Base-by-base conservation (phyloP, 1,140 invertebrate species). In the Diabrotica virgifera region DNA sequence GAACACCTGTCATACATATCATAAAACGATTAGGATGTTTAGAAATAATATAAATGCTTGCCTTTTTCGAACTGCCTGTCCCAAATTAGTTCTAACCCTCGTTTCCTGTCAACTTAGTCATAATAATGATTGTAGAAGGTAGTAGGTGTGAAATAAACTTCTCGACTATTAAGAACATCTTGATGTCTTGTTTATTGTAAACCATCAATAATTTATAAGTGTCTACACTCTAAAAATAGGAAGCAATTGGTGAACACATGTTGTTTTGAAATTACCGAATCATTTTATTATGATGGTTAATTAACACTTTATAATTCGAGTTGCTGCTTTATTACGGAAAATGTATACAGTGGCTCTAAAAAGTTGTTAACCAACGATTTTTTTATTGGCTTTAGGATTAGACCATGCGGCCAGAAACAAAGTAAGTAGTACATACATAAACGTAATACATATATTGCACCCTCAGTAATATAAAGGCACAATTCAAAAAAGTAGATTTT, bases 101-200 rank as follows among this genome's bases (percentile, higher is more conserved):
- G 46, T 59, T 59, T 59, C 58, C 58, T 59, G 58, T 59, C 58
- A 59, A 59, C 58, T 59, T 37, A 59, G 58, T 59, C 58, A 59
- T 59, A 59, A 59, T 59, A 59, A 46, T 50, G 11, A 46, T 24
- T 59, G 38, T 59, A 24, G 35, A 51, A 59, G 13, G 58, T 37
- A 12, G 37, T 50, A 59, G 58, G 58, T 59, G 40, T 59, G 38
- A 50, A 59, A 59, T 59, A 59, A 51, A 59, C 38, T 59, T 59
- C 12, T 59, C 24, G 12, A 46, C 58, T 59, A 59, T 59, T 59
- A 59, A 51, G 24, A 12, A 46, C 58, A 59, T 59, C 58, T 37
- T 59, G 58, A 14, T 59, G 58, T 46, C 40, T 46, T 46, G 40
- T 46, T 46, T 46, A 46, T 46, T 46, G 40, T 46, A 46, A 46